Conservation (phyloP, 2,888 invertebrate genomes). For the Leptinotarsa tumamoca region DNA sequence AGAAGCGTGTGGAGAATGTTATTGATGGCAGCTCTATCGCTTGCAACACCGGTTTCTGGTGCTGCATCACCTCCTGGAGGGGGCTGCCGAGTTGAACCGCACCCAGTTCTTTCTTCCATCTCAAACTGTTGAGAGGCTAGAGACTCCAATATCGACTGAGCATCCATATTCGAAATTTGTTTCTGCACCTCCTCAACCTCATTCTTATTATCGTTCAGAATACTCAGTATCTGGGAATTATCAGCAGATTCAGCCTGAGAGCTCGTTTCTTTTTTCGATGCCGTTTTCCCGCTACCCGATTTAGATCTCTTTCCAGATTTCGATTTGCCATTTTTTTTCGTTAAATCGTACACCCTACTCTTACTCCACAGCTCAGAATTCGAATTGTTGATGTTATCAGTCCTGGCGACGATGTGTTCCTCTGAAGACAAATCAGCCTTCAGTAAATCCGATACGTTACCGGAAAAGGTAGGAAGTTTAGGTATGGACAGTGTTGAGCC, state of each 20-base stretch:
- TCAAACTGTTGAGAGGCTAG: slow-evolving; percentile 33
- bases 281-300: too few relatives aligned
- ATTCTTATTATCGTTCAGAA: slow-evolving; percentile 27
- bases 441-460: slow-evolving; percentile 57
- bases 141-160: slow-evolving; percentile 32
- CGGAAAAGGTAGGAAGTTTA: slow-evolving; percentile 64
- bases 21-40: slow-evolving; percentile 28
- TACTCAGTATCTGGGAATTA: slow-evolving; percentile 28
- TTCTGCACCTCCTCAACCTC: slow-evolving; percentile 30
- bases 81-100: not conserved
- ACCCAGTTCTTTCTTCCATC: slow-evolving; percentile 26
- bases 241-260: not conserved
- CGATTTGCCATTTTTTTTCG: slow-evolving; percentile 22
- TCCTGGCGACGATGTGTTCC: slow-evolving; percentile 54
- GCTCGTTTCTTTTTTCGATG: not conserved
- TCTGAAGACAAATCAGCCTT: slow-evolving; percentile 52
- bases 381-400: slow-evolving; percentile 29
- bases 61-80: not conserved
- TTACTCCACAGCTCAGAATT: slow-evolving; percentile 26
- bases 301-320: slow-evolving; percentile 11
- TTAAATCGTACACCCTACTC: slow-evolving; percentile 44
- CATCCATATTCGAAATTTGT: slow-evolving; percentile 34
- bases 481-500: slow-evolving; percentile 68
- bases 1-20: not conserved
- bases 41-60: slow-evolving; percentile 1